A percentile compares a stretch with the other conserved stretches of the same genome.
Conservation (phyloP, 1,140 invertebrate species). For the Rhopalosiphum padi region DNA sequence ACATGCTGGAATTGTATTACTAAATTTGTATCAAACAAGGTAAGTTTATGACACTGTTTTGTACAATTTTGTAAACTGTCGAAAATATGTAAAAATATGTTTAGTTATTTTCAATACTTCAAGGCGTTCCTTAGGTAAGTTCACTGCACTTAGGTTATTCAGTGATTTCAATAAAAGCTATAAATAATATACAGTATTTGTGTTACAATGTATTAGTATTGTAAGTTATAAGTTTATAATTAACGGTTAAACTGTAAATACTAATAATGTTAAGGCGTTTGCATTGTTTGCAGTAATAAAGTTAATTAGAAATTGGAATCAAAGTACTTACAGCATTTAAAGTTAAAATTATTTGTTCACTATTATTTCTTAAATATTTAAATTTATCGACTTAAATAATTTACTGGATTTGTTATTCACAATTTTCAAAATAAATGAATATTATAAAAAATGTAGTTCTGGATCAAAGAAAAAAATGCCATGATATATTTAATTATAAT, state of each 20-base stretch:
- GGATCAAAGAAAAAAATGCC: background rate
- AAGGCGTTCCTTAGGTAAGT: background rate
- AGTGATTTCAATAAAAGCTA: background rate
- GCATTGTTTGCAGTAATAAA: no score
- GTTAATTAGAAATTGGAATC: no score
- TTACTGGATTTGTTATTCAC: background rate
- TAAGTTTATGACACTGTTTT: no score
- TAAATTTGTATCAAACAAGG: no score
- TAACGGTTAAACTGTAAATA: no score
- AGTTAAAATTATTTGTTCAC: background rate
- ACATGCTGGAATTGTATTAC: background rate
- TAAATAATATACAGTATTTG: background rate
- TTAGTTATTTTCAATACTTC: background rate
- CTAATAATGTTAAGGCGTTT: no score
- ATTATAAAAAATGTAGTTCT: background rate
- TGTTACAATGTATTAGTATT: no score
- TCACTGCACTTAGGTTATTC: background rate
- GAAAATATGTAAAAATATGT: background rate
- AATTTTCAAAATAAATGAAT: background rate
- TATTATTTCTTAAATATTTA: background rate
- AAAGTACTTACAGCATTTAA: no score
- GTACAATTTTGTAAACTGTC: background rate
- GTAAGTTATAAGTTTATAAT: no score
- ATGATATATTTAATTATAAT: background rate
- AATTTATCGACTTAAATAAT: background rate